Evolutionary conservation across 2,888 invertebrate genomes (phyloP), one percentile per base, ranked within the genome.

Genomic region (Leptodirus hochenwartii): DNA sequence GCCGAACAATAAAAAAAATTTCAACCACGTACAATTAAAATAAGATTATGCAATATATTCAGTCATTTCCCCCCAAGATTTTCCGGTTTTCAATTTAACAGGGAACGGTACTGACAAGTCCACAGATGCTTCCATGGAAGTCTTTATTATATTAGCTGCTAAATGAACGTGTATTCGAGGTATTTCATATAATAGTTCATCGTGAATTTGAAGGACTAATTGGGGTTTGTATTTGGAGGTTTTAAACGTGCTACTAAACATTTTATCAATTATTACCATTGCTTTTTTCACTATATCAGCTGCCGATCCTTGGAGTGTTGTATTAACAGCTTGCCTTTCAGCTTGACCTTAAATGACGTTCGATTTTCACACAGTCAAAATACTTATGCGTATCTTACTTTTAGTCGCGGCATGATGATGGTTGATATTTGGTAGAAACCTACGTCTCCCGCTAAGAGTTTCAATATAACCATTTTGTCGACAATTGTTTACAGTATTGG

Each of bases 321-420:
- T 84, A 53, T 98, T 98, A 0, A 98, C 69, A 9, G 93, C 91
- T 62, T 95, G 93, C n/a, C 96, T 66, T 55, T 91, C 90, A 1
- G 88, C 82, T 60, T 87, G 73, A 43, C 63, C 79, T 78, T 44
- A 4, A 48, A 41, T 36, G 34, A 41, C 30, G 22, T 30, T 17
- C 9, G 22, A 22, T 14, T 20, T 20, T 20, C 6, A 8, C 20
- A 20, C 20, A 24, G 24, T 11, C 8, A 10, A 5, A 6, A n/a
- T 9, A 4, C 9, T 11, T 29, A 12, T 29, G n/a, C 4, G 10
- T 25, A n/a, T 39, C 57, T 56, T 50, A 81, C 81, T 63, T 61
- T 61, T 69, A 32, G 66, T 59, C 15, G 60, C 51, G 16, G 55
- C 43, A 39, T 68, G 59, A 9, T 55, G 54, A 45, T 77, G 75